Base-by-base conservation (phyloP, 2,888 invertebrate species). In the Apamea sordens region DNA sequence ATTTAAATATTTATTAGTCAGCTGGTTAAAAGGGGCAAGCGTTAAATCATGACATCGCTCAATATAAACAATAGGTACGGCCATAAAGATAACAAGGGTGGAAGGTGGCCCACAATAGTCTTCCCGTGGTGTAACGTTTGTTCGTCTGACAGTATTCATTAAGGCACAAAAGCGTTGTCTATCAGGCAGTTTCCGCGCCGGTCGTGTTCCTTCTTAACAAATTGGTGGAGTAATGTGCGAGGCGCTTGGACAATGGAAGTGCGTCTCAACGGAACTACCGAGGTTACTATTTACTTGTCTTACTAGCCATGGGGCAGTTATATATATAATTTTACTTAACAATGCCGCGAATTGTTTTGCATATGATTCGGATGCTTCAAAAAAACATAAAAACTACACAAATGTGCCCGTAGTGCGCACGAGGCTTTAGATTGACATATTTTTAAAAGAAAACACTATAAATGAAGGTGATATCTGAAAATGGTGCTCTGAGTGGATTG, bases 121-220 rank as follows among this genome's bases (percentile, higher is more conserved):
- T 94, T 91, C 76, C 84, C 87, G 89, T 85, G 90, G 90, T 89
- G 90, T 91, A 91, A 91, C 93, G 94, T 94, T 95, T 94, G 95
- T 95, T 93, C 92, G 88, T 92, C 94, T 94, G 95, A 95, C 95
- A 95, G 93, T 92, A 92, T 95, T 95, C 95, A 96, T 96, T 95
- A 95, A 91, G 91, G 89, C 93, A 95, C 95, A 95, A 96, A 94
- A 92, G 96, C 93, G 90, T 91, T 92, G 94, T 94, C 95, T 95
- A 95, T 95, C 95, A 93, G 94, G 91, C 93, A 94, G 95, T 94
- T 95, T 95, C 95, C 94, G 89, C 76, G 83, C 79, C 81, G 76
- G 91, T 85, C 89, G 91, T 88, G 92, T 91, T 92, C 92, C 93
- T 93, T 92, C 92, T 94, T 94, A 93, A 94, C 94, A 94, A 95